Evolutionary conservation across 2,888 invertebrate genomes (phyloP), one percentile per base, ranked within the genome.

Genomic region (Trichopoda pennipes): DNA sequence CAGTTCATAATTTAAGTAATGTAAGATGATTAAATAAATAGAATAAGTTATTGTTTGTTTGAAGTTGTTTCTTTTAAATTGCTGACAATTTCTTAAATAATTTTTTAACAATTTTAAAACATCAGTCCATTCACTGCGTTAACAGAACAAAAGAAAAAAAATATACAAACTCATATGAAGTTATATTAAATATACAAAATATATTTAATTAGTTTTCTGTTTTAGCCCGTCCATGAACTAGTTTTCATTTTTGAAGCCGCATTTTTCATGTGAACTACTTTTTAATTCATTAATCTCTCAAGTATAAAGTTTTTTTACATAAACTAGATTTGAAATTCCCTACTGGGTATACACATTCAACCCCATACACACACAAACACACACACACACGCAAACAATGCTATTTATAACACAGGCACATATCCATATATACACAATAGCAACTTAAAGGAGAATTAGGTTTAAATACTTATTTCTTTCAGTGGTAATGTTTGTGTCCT

Each of bases 211-310:
- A 64, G 56, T 49, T 64, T 64, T 49, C 21, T 42, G n/a, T 63
- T 56, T 49, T 28, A 58, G 51, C 12, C 49, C 23, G 64, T 78
- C 70, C 77, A 38, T 72, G 70, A 77, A 58, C 70, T 28, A 63
- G 53, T 69, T 68, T 44, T 42, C 3, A 19, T 53, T 32, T 47
- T 58, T 21, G 47, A 35, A 35, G 35, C 14, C 49, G 3, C 42
- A n/a, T 56, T 9, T 69, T 47, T 60, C 1, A 38, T 44, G 53
- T 63, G 44, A 55, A 63, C 76, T 78, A 64, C 56, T 53, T 78
- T 72, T 78, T 58, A 56, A 77, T 64, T 72, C 56, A 78, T 78
- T 78, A 78, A 78, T 72, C 70, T 64, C 51, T 38, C 51, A 58
- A 75, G 38, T 75, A 56, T 35, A 51, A 58, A 75, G 38, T 75